Base-by-base conservation (phyloP, 2,888 invertebrate genomes). In the Holacanthella duospinosa region DNA sequence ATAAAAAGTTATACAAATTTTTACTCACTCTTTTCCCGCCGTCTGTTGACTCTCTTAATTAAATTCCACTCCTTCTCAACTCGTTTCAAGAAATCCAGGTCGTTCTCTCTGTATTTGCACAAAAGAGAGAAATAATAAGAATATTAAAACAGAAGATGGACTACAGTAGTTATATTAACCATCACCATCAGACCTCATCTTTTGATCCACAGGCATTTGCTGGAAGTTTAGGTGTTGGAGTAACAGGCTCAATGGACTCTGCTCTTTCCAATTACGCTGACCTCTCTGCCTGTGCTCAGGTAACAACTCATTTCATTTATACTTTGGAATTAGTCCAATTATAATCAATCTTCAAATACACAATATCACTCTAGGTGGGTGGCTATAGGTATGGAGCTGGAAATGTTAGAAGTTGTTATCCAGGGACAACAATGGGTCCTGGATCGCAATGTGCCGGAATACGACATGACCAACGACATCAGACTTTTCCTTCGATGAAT, bases 231-330 rank as follows among this genome's bases (percentile, higher is more conserved):
- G 73, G 73, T 36, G 71, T 71, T 24, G 71, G 71, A 60, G 73
- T 73, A 63, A 70, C 71, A 43, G 73, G 73, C 62, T 72, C 73
- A 57, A 83, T 87, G 83, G 86, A 85, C 71, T 82, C 84, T 53
- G 76, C 77, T 43, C 75, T 78, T 27, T 76, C 78, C 59, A 77
- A 77, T 67, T 91, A 91, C 81, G 88, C 89, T 64, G 91, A 92
- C 79, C 82, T 90, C 75, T 87, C 89, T 61, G 89, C 89, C 55
- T 92, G 91, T 79, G 88, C 89, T 68, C 91, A 91, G 81, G 73
- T 68, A 57, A 54, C 4, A 6, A 9, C 16, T 36, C 36, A 16
- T 16, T 36, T 36, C 16, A 6, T 36, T 36, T 16, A 16, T 36
- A 36, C 36, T 6, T 16, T 36, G 6, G 9, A n/a, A n/a, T n/a